A percentile compares a stretch with the other conserved stretches of the same genome.
phyloP scores from a whole-genome alignment of 2,888 invertebrate genomes.

The Chloromyia formosa region DNA sequence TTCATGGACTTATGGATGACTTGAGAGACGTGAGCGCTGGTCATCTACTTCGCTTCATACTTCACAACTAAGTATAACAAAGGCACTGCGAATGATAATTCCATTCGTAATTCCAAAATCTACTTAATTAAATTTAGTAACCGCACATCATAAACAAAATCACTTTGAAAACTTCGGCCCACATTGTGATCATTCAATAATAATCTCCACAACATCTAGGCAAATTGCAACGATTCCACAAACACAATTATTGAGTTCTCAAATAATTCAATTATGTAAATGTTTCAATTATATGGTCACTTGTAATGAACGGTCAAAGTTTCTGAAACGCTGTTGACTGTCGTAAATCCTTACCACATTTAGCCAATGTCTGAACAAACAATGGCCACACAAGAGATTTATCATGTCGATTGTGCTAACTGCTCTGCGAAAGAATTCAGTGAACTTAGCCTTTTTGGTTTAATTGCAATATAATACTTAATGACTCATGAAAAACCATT shows the following conservation, averaged over 20 bases:
- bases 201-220: too few relatives aligned
- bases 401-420: constrained; percentile 11
- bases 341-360: constrained; percentile 1
- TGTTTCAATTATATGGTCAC: background rate
- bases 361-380: background rate
- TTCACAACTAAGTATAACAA: too few relatives aligned
- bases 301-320: background rate
- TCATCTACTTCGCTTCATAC: too few relatives aligned
- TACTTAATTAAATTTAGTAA: too few relatives aligned
- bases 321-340: background rate
- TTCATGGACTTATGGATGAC: too few relatives aligned
- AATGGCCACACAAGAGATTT: constrained; percentile 1
- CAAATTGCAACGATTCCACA: background rate
- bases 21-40: too few relatives aligned
- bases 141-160: too few relatives aligned
- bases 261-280: background rate
- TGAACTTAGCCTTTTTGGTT: background rate
- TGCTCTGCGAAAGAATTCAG: background rate
- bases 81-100: too few relatives aligned
- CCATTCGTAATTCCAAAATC: too few relatives aligned
- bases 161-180: too few relatives aligned
- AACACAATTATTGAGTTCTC: background rate
- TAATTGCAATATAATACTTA: constrained; percentile 24
- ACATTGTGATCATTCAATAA: too few relatives aligned
- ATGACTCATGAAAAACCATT: constrained; percentile 19